A percentile compares a stretch with the other conserved stretches of the same genome.
Evolutionary conservation across 2,113 vertebrate species (phyloP).

Genomic region (Nesogale talazaci): DNA sequence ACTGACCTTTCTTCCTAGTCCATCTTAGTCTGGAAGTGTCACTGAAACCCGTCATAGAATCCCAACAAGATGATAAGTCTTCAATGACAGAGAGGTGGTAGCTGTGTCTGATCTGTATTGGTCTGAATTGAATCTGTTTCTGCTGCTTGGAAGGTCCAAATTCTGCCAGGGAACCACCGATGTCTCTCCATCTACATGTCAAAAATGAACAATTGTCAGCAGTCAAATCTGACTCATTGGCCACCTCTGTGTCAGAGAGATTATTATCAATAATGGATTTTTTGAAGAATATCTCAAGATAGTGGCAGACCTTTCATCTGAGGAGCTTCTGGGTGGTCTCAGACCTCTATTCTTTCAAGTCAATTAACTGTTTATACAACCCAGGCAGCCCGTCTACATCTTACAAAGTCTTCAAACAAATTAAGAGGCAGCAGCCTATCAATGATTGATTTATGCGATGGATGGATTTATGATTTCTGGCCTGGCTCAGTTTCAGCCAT

Average conservation of each 20-base stretch:
- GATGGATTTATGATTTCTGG: neutral
- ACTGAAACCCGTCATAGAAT: neutral
- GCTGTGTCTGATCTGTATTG: neutral
- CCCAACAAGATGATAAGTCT: neutral
- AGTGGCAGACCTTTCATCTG: neutral
- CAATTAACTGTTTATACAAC: neutral
- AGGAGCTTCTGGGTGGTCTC: neutral
- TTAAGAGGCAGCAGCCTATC: accelerated
- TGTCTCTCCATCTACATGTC: neutral
- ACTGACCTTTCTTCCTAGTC: neutral
- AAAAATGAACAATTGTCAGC: neutral
- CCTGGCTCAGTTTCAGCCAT: neutral
- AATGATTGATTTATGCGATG: accelerated
- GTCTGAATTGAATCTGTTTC: neutral
- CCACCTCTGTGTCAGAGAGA: neutral
- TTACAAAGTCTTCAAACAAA: neutral
- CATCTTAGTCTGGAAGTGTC: neutral
- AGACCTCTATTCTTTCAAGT: neutral
- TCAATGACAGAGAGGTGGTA: neutral
- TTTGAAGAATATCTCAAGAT: neutral
- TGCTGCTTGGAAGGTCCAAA: neutral
- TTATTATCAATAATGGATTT: neutral
- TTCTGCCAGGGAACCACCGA: neutral
- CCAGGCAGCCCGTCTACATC: neutral
- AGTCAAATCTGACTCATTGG: neutral